These are phyloP conservation scores for Diarsia brunnea DNA, from an alignment of 2,888 invertebrate genomes.

Conservation along the genomic window DNA sequence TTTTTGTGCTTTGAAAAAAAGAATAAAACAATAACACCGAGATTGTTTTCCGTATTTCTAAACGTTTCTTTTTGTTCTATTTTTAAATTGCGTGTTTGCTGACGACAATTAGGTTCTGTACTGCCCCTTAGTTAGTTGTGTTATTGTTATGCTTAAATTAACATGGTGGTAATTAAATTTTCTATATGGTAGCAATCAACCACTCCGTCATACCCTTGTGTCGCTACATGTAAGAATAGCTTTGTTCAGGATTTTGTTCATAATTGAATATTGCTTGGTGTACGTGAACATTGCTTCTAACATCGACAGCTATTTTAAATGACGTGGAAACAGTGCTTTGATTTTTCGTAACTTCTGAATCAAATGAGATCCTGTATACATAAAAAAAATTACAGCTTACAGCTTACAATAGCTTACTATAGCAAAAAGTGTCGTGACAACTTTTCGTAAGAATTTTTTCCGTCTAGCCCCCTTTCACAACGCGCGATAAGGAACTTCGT, in stretches of 20 bases:
- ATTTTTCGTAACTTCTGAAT: not conserved
- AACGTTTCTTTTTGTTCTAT: not conserved
- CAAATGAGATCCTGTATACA: not conserved
- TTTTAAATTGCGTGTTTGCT: conserved; percentile 29
- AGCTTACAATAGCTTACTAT: too few relatives aligned
- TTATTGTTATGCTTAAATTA: conserved; percentile 14
- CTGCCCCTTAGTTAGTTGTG: conserved; percentile 7
- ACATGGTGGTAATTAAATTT: conserved; percentile 27
- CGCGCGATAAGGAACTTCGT: too few relatives aligned
- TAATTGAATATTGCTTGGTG: too few relatives aligned
- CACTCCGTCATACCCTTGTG: conserved; percentile 4
- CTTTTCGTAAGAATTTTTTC: too few relatives aligned
- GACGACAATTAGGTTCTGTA: conserved; percentile 21
- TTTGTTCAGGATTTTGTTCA: not conserved
- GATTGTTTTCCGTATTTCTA: conserved; percentile 20
- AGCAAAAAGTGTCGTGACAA: too few relatives aligned
- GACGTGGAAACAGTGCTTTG: not conserved
- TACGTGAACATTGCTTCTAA: not conserved
- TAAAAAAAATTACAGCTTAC: too few relatives aligned
- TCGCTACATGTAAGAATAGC: not conserved
- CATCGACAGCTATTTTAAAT: not conserved
- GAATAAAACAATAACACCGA: conserved; percentile 19
- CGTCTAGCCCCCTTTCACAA: too few relatives aligned
- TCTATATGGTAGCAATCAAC: conserved; percentile 6
- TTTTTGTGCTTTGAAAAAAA: conserved; percentile 10